These are phyloP conservation scores for Intellagama lesueurii DNA, from an alignment of 2,797 vertebrate species.

Conservation along the genomic window DNA sequence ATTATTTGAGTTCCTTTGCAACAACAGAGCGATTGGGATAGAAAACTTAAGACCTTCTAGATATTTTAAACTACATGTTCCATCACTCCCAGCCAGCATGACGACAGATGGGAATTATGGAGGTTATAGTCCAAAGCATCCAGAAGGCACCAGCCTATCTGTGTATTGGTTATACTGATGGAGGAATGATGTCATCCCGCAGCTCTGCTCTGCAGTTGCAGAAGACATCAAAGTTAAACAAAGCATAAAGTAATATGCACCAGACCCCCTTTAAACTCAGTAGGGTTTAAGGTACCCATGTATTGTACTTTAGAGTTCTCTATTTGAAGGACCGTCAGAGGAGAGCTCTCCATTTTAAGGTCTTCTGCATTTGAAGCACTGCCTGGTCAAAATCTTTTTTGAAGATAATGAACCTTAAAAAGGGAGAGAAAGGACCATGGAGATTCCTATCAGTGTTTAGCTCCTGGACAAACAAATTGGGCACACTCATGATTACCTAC, in stretches of 20 bases:
- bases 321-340: neutral
- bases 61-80: neutral
- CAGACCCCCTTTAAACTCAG: neutral
- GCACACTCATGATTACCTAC: neutral
- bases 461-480: neutral
- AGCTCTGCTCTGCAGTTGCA: neutral
- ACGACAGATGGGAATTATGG: neutral
- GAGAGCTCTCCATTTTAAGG: neutral
- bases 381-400: neutral
- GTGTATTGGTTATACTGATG: neutral
- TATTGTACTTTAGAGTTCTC: neutral
- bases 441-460: neutral
- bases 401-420: neutral
- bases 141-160: neutral
- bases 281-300: neutral
- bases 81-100: neutral
- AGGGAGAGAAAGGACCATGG: neutral
- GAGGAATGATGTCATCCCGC: neutral
- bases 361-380: neutral
- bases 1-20: no score
- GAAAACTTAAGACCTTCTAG: neutral
- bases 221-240: neutral
- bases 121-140: neutral
- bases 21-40: neutral
- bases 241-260: neutral